phyloP scores from a whole-genome alignment of 2,888 invertebrate species.

The Platycnemis pennipes region DNA sequence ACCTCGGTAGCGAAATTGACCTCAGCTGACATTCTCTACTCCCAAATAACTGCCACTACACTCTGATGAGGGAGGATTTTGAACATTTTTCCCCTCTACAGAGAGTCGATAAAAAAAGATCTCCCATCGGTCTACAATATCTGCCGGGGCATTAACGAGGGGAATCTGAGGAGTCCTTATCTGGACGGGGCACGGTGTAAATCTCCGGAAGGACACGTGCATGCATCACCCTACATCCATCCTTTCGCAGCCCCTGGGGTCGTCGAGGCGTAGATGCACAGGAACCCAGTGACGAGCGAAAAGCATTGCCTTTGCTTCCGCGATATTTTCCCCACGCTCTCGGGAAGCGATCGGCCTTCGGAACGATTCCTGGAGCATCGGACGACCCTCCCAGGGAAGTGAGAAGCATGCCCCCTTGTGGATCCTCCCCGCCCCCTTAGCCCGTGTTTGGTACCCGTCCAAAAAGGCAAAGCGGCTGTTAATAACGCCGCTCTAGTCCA shows the following conservation, averaged over 20 bases:
- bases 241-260: background rate
- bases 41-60: too few species aligned
- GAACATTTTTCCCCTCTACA: too few species aligned
- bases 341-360: background rate
- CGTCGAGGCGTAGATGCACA: background rate
- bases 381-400: background rate
- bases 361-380: background rate
- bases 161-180: background rate
- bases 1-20: too few species aligned
- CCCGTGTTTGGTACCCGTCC: slow-evolving; percentile 10
- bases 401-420: background rate
- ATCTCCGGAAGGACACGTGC: background rate
- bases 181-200: background rate
- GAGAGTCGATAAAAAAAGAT: too few species aligned
- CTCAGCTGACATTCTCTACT: too few species aligned
- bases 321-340: background rate
- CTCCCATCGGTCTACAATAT: too few species aligned
- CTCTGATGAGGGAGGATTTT: too few species aligned
- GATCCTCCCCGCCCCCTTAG: background rate
- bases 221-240: background rate
- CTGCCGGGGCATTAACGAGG: too few species aligned
- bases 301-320: background rate
- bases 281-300: background rate
- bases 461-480: slow-evolving; percentile 52
- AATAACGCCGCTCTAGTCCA: slow-evolving; percentile 42